Conservation (phyloP, 2,113 vertebrate species). For the Piprites chloris region DNA sequence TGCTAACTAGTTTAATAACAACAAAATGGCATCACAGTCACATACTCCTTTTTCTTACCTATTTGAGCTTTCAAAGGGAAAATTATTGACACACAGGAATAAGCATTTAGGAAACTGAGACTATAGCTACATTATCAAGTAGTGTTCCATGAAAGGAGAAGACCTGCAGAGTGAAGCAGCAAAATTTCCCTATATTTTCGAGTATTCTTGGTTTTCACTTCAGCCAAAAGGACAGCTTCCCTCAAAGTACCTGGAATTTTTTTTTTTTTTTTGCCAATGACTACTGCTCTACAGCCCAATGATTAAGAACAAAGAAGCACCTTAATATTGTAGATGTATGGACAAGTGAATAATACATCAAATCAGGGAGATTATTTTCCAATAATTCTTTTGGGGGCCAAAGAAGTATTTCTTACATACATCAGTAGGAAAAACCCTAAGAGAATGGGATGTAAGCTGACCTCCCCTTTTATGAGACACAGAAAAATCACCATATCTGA, state of each 20-base stretch:
- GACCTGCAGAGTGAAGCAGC: neutral
- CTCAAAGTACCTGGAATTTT: neutral
- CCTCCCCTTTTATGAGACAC: neutral
- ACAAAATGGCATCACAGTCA: neutral
- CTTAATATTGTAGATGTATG: neutral
- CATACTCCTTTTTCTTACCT: neutral
- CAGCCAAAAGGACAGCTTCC: neutral
- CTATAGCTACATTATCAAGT: neutral
- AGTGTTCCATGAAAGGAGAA: neutral
- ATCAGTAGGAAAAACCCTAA: neutral
- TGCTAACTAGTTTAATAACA: neutral
- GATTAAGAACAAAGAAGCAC: neutral
- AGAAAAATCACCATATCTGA: neutral
- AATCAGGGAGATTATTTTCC: neutral
- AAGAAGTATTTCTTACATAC: neutral
- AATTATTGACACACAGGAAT: neutral
- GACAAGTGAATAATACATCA: neutral
- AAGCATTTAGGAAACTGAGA: neutral
- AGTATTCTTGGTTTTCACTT: neutral
- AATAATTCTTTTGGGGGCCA: neutral
- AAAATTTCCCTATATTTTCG: neutral
- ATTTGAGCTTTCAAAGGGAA: neutral
- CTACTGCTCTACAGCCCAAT: neutral
- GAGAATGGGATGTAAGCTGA: neutral
- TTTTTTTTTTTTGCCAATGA: neutral